Evolutionary conservation across 2,113 vertebrate genomes (phyloP), one percentile per base, ranked within the genome.

Genomic region (Epinephelus lanceolatus): DNA sequence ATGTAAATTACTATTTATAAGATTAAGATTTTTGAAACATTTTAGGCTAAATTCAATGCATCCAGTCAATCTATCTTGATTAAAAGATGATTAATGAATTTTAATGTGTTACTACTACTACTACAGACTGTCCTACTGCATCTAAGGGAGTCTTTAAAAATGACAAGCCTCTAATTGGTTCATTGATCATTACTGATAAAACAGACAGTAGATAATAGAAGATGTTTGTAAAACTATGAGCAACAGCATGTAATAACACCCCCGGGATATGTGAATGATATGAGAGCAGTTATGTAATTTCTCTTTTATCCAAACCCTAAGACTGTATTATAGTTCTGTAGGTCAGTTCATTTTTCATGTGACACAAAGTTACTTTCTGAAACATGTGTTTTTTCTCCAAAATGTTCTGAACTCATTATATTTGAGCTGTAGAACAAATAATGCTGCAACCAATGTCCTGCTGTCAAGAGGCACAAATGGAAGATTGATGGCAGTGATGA

Each of bases 401-500:
- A 52, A 63, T 21, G 15, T 8, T 59, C 19, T 37, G 21, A 55
- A 69, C 30, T 51, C n/a, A 57, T 70, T 75, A 65, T 71, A 71
- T 30, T 57, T 8, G 14, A 70, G 23, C 52, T 45, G 65, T 51
- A 61, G 14, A 77, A 47, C 47, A 77, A 76, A 81, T 55, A 45
- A 9, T 45, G 49, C 21, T 72, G 67, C 37, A 25, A 72, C 19
- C 17, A 25, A 53, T 61, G 72, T 68, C 71, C 52, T 33, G 8
- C 69, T 61, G 55, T 80, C 66, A 71, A 12, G 23, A 66, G 19
- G 8, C 30, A 57, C 37, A 30, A 74, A 52, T 30, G 23, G 15
- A 71, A 67, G 77, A 67, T 10, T 59, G 71, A 76, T 71, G 40
- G 33, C 25, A 3, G 47, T 19, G 18, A 70, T 66, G 60, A 57